A percentile compares a stretch with the other conserved stretches of the same genome.
phyloP scores from a whole-genome alignment of 2,113 vertebrate species.

The Nibea coibor region DNA sequence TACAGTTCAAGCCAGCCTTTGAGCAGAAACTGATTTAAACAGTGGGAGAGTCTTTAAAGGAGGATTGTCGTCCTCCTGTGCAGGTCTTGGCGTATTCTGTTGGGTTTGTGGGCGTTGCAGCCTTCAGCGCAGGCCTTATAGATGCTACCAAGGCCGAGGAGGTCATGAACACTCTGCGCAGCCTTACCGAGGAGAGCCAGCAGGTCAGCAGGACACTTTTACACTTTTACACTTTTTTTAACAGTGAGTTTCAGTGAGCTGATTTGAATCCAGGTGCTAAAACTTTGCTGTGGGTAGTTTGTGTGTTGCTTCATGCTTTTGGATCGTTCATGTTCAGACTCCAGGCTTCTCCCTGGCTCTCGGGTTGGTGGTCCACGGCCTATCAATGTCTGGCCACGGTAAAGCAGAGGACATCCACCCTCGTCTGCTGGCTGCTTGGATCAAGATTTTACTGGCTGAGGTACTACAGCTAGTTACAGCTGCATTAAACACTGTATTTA shows the following conservation, averaged over 20 bases:
- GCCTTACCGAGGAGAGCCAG: constrained; percentile 89
- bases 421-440: constrained; percentile 90
- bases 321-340: constrained; percentile 79
- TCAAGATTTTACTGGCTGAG: constrained; percentile 91
- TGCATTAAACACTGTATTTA: neutral
- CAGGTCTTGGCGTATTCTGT: constrained; percentile 93
- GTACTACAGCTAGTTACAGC: constrained; percentile 66
- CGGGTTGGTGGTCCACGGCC: constrained; percentile 89
- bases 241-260: neutral
- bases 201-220: constrained; percentile 86
- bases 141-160: constrained; percentile 89
- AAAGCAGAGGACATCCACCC: constrained; percentile 91
- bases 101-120: constrained; percentile 88
- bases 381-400: constrained; percentile 91
- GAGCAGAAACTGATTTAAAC: neutral
- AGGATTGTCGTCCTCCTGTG: neutral
- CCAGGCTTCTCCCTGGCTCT: constrained; percentile 93
- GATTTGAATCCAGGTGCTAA: no score
- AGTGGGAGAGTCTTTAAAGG: neutral
- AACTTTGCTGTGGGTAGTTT: no score
- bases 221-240: no score
- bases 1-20: constrained; percentile 64
- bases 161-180: constrained; percentile 86
- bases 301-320: neutral
- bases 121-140: constrained; percentile 88